These are phyloP conservation scores for Drosophila multiciliata DNA, from an alignment of 2,888 invertebrate species.

Conservation along the genomic window DNA sequence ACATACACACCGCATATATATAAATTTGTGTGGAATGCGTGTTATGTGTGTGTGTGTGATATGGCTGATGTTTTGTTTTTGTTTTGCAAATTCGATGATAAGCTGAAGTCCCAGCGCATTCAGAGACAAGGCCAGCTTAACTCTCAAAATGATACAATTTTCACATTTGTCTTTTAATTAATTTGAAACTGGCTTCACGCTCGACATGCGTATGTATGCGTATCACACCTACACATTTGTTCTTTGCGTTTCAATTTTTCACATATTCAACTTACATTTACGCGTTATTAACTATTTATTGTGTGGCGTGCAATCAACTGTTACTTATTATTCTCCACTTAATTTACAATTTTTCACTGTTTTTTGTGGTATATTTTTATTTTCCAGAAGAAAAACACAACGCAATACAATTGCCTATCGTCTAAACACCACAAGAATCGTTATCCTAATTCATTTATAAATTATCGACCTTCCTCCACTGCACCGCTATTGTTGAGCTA, in stretches of 20 bases:
- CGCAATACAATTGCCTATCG: constrained; percentile 60
- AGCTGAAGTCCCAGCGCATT: constrained; percentile 36
- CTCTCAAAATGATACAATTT: constrained; percentile 11
- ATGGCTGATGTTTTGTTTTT: constrained; percentile 56
- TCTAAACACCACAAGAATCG: constrained; percentile 31
- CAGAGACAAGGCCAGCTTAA: constrained; percentile 34
- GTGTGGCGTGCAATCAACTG: not conserved
- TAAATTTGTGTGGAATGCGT: constrained; percentile 32
- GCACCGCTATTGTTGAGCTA: not conserved
- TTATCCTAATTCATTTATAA: constrained; percentile 2
- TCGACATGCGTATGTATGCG: constrained; percentile 34
- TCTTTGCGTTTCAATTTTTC: constrained; percentile 34
- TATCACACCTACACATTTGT: constrained; percentile 52
- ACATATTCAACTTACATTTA: constrained; percentile 33
- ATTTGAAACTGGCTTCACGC: constrained; percentile 12
- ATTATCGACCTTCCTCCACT: constrained; percentile 23
- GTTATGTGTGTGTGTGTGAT: constrained; percentile 37
- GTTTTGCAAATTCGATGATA: constrained; percentile 58
- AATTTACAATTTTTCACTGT: constrained; percentile 27
- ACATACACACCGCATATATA: constrained; percentile 32
- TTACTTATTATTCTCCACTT: constrained; percentile 15
- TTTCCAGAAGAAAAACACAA: constrained; percentile 57
- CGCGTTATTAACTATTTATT: constrained; percentile 1
- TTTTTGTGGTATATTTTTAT: constrained; percentile 40
- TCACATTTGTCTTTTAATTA: constrained; percentile 31